Percentiles rank a stretch among this genome's conserved stretches.
Evolutionary conservation across 2,888 invertebrate genomes (phyloP).

Genomic region (Bembecia ichneumoniformis): DNA sequence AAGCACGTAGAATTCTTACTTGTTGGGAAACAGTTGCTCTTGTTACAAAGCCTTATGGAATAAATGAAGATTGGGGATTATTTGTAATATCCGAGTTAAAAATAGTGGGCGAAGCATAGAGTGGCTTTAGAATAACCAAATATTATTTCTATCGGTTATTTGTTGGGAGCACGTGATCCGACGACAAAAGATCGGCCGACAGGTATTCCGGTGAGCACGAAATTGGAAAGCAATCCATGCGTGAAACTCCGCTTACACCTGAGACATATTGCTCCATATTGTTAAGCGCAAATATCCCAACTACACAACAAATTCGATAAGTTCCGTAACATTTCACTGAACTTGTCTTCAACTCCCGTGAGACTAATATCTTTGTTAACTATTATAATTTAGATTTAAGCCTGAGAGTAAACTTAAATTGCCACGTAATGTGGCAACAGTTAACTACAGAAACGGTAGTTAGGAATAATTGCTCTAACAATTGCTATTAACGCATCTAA

Average conservation of each 20-base stretch:
- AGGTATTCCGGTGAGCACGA: slow-evolving; percentile 52
- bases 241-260: slow-evolving; percentile 42
- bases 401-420: background rate
- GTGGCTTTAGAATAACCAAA: background rate
- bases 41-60: too few species aligned
- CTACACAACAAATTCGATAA: background rate
- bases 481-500: too few species aligned
- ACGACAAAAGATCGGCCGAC: slow-evolving; percentile 58
- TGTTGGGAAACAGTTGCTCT: too few species aligned
- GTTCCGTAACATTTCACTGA: background rate
- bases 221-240: slow-evolving; percentile 68
- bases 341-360: background rate
- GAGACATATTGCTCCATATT: slow-evolving; percentile 12
- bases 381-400: background rate
- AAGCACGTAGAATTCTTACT: too few species aligned
- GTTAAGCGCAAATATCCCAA: background rate
- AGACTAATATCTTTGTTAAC: background rate
- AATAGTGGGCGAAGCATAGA: too few species aligned
- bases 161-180: slow-evolving; percentile 46
- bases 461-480: too few species aligned
- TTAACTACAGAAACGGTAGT: too few species aligned
- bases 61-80: too few species aligned
- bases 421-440: background rate
- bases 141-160: slow-evolving; percentile 16
- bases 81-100: too few species aligned